phyloP scores from a whole-genome alignment of 2,888 invertebrate genomes.

The Hemaris fuciformis region DNA sequence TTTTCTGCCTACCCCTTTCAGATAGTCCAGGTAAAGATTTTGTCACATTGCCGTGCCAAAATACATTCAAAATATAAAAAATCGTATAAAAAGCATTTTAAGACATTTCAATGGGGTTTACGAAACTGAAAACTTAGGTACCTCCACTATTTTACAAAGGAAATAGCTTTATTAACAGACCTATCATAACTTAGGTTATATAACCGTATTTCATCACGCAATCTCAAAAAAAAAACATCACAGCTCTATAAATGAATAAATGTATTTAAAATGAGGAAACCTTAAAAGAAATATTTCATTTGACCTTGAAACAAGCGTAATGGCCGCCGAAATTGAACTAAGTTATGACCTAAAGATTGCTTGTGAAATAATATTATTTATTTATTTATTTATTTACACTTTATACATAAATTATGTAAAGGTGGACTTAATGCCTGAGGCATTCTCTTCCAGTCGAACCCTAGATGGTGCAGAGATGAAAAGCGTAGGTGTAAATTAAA shows the following conservation, averaged over 20 bases:
- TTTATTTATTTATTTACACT: too few species aligned
- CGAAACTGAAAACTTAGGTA: neutral
- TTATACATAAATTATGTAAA: too few species aligned
- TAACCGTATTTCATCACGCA: neutral
- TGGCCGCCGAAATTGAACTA: neutral
- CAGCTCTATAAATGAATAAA: neutral
- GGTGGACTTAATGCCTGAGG: too few species aligned
- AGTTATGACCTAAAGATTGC: neutral
- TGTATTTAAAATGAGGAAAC: neutral
- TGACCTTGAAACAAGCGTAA: neutral
- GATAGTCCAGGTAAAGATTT: too few species aligned
- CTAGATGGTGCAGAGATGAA: too few species aligned
- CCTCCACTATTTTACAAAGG: neutral
- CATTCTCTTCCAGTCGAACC: too few species aligned
- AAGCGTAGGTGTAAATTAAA: too few species aligned
- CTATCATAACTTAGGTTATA: neutral
- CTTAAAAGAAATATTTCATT: neutral
- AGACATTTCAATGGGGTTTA: neutral
- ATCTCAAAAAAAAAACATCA: neutral
- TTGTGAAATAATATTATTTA: too few species aligned
- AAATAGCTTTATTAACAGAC: slow-evolving; percentile 3
- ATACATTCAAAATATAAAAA: too few species aligned
- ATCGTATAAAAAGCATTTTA: too few species aligned
- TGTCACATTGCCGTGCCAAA: too few species aligned
- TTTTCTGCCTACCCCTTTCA: too few species aligned